Base-by-base conservation (phyloP, 2,888 invertebrate genomes). In the Nemoura dubitans region DNA sequence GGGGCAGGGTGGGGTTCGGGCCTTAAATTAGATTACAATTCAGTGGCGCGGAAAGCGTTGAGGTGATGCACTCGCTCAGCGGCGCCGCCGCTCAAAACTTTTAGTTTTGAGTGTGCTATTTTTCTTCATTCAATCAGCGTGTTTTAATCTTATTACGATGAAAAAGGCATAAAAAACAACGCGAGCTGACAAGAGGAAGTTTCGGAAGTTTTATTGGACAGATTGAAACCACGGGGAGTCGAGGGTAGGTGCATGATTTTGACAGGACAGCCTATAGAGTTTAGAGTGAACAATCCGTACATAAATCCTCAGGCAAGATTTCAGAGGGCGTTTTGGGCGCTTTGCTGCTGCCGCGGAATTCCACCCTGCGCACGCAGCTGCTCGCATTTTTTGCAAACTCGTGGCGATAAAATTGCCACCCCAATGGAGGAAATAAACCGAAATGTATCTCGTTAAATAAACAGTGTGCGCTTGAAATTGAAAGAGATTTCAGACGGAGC, bases 51-150 rank as follows among this genome's bases (percentile, higher is more conserved):
- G 59, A 59, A 59, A 59, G 59, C 59, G 14, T 59, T 1, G 21
- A 59, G 59, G 59, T 59, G 59, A 59, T 59, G 59, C 59, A 59
- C 59, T 59, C n/a, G n/a, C n/a, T n/a, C n/a, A n/a, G n/a, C n/a
- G n/a, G n/a, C n/a, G n/a, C 1, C 21, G 21, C 10, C 21, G 21
- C 59, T 59, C 59, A 16, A 59, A 59, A 59, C 59, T 59, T 59
- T 59, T 21, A 59, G 59, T 59, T 59, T 59, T 59, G 21, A 59
- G 59, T 59, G 59, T 59, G 59, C 59, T 59, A 59, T 59, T 59
- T 59, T 59, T 59, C 59, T 59, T 59, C 59, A 59, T 59, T 59
- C 59, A 59, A 59, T 59, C 59, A 59, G 59, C 59, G 59, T 59
- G 59, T 59, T 59, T 59, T 59, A 59, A 59, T 59, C 59, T 59